Evolutionary conservation across 2,797 vertebrate genomes (phyloP).

Genomic region (Peromyscus nudipes): DNA sequence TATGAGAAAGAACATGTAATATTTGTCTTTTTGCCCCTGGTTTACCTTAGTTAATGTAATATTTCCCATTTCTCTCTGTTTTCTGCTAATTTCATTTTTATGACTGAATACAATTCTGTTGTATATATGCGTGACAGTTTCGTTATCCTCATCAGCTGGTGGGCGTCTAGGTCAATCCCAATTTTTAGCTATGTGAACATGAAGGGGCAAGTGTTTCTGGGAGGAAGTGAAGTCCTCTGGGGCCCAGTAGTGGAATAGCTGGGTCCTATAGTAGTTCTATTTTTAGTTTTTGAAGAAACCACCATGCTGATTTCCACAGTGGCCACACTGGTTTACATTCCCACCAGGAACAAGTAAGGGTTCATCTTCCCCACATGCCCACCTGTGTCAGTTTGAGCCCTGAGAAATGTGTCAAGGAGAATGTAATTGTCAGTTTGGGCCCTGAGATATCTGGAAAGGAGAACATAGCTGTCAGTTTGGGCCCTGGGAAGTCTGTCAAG

Average conservation of each 20-base stretch:
- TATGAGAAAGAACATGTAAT: background rate
- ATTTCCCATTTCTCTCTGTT: background rate
- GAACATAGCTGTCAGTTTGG: too few relatives aligned
- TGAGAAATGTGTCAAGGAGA: too few relatives aligned
- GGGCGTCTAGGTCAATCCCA: background rate
- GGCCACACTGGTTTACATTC: background rate
- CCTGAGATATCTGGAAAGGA: too few relatives aligned
- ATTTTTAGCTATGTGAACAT: background rate
- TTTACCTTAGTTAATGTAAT: background rate
- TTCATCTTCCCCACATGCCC: background rate
- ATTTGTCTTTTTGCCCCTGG: too few relatives aligned
- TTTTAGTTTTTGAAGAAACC: background rate
- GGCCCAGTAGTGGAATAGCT: background rate
- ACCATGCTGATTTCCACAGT: background rate
- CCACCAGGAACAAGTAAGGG: background rate
- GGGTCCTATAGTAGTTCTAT: background rate
- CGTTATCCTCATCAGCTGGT: background rate
- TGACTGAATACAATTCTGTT: background rate
- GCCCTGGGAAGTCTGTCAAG: too few relatives aligned
- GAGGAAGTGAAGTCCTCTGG: background rate
- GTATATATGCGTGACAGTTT: background rate
- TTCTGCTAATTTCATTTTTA: background rate
- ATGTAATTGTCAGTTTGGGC: too few relatives aligned
- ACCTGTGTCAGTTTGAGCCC: too few relatives aligned
- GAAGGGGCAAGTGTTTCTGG: background rate